These are phyloP conservation scores for Yoshiicerus persimilis DNA, from an alignment of 1,140 invertebrate genomes.

Conservation along the genomic window DNA sequence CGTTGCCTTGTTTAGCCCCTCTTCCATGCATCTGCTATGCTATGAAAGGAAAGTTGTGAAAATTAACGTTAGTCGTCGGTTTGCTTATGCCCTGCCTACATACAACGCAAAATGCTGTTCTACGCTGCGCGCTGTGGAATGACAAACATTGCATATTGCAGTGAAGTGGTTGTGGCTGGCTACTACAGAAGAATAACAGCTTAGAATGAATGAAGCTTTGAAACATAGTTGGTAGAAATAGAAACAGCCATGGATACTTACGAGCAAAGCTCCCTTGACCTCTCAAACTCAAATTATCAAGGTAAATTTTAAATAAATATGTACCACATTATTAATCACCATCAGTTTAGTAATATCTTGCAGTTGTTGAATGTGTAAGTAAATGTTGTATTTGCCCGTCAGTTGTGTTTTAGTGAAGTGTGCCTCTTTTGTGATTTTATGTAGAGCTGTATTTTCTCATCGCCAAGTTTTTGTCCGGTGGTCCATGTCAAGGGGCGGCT, in stretches of 20 bases:
- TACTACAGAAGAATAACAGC: background rate
- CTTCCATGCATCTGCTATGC: too few species aligned
- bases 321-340: background rate
- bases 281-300: conserved; percentile 26
- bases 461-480: conserved; percentile 81
- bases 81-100: too few species aligned
- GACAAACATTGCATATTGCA: background rate
- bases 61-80: too few species aligned
- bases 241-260: conserved; percentile 12
- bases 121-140: background rate
- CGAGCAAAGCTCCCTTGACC: conserved; percentile 29
- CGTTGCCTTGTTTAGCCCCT: too few species aligned
- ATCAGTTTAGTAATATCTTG: background rate
- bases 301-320: background rate
- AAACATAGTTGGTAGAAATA: background rate
- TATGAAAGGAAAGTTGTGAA: too few species aligned
- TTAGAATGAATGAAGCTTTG: background rate
- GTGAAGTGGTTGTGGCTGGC: background rate
- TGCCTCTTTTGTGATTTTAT: background rate
- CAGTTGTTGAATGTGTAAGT: background rate
- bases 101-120: background rate
- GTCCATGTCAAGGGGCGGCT: conserved; percentile 77
- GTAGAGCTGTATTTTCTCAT: conserved; percentile 90
- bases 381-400: background rate
- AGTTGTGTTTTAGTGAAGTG: background rate